A percentile compares a stretch with the other conserved stretches of the same genome.
These are phyloP conservation scores for Anguilla marmorata DNA, from an alignment of 2,797 vertebrate species.

Conservation along the genomic window DNA sequence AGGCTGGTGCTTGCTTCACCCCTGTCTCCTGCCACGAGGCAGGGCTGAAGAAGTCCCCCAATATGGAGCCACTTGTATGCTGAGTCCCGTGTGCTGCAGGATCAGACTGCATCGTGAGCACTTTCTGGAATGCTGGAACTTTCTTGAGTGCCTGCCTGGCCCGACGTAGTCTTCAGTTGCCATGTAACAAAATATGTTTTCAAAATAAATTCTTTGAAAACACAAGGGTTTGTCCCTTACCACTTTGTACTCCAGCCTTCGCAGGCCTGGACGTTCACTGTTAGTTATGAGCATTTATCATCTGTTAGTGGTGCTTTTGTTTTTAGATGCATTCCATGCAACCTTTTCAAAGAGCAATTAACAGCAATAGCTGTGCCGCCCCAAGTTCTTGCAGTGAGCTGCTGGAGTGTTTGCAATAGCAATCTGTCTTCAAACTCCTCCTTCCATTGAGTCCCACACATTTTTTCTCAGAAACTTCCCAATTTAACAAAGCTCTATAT, in stretches of 20 bases:
- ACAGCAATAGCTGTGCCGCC: not conserved
- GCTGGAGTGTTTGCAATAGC: not conserved
- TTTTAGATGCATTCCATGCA: not conserved
- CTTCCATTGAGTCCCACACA: not conserved
- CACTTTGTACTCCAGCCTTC: not conserved
- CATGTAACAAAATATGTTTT: constrained; percentile 48
- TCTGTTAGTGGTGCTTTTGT: not conserved
- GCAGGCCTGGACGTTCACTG: not conserved
- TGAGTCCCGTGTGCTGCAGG: constrained; percentile 59
- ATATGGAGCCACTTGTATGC: constrained; percentile 39
- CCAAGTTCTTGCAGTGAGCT: not conserved
- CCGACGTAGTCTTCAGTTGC: constrained; percentile 32
- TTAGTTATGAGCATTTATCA: constrained; percentile 41
- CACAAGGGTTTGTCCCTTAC: not conserved
- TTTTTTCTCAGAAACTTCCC: not conserved
- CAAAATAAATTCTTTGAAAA: constrained; percentile 45
- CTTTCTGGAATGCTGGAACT: constrained; percentile 42
- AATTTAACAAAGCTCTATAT: constrained; percentile 49
- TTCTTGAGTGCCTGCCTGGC: constrained; percentile 42
- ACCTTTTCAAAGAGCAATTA: not conserved
- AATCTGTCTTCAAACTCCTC: not conserved
- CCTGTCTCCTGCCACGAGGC: constrained; percentile 28
- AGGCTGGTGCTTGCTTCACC: constrained; percentile 39
- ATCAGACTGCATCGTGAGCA: constrained; percentile 57
- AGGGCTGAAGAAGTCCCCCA: not conserved